Evolutionary conservation across 2,888 invertebrate species (phyloP).

Genomic region (Acrobasis consociella): DNA sequence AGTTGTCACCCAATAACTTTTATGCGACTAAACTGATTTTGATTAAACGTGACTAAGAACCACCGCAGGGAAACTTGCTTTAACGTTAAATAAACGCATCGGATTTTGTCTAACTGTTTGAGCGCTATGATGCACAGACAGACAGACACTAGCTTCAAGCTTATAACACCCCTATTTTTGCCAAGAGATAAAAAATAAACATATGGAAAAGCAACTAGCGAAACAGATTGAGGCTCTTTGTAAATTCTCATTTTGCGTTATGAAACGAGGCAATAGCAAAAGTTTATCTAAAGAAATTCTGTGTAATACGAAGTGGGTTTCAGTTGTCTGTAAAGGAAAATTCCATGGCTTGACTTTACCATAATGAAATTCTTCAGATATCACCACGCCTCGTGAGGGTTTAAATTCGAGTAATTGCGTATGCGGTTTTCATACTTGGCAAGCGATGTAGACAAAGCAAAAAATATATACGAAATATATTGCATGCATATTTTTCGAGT

Average conservation of each 20-base stretch:
- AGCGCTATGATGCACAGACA: too few relatives aligned
- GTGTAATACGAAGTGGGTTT: slow-evolving; percentile 61
- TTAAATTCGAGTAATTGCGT: slow-evolving; percentile 72
- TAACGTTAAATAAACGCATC: too few relatives aligned
- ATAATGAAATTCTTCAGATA: slow-evolving; percentile 80
- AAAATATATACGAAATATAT: slow-evolving; percentile 5
- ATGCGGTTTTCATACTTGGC: slow-evolving; percentile 44
- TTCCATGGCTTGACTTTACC: slow-evolving; percentile 66
- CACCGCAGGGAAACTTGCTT: too few relatives aligned
- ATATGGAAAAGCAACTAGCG: neutral
- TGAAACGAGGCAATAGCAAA: slow-evolving; percentile 59
- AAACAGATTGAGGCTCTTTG: slow-evolving; percentile 21
- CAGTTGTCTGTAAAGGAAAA: slow-evolving; percentile 65
- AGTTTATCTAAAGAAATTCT: slow-evolving; percentile 66
- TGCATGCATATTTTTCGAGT: neutral
- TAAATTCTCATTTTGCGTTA: slow-evolving; percentile 43
- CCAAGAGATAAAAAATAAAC: neutral
- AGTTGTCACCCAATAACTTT: too few relatives aligned
- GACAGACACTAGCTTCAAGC: too few relatives aligned
- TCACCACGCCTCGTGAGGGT: slow-evolving; percentile 58
- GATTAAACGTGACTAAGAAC: too few relatives aligned
- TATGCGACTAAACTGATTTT: too few relatives aligned
- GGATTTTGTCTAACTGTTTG: too few relatives aligned
- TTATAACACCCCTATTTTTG: too few relatives aligned
- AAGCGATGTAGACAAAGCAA: slow-evolving; percentile 13